Conservation (phyloP, 2,113 vertebrate species). For the Irena cyanogastra region DNA sequence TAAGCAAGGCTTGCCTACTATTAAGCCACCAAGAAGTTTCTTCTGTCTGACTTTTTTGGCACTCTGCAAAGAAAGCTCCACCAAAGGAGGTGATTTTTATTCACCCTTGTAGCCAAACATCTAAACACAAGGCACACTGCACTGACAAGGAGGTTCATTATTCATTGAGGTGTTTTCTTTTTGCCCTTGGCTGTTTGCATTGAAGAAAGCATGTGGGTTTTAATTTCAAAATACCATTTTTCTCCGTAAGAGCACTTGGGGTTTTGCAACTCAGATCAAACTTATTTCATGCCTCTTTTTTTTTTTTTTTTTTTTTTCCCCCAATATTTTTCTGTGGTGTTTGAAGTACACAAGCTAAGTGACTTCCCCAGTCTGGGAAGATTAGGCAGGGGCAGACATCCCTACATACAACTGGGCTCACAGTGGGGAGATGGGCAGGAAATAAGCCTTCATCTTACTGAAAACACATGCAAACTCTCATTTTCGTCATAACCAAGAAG, state of each 20-base stretch:
- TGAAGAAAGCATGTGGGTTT: not conserved
- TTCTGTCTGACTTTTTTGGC: not conserved
- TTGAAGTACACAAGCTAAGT: not conserved
- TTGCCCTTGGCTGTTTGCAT: not conserved
- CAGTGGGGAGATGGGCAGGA: not conserved
- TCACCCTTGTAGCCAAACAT: not conserved
- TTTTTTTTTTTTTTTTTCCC: not conserved
- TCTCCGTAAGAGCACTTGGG: not conserved
- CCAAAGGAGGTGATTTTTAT: not conserved
- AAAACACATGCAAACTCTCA: not conserved
- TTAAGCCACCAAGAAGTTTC: not conserved
- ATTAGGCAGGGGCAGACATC: not conserved
- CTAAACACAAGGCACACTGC: not conserved
- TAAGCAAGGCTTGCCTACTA: not conserved
- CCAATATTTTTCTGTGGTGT: not conserved
- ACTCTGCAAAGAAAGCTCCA: not conserved
- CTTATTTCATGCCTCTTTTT: not conserved
- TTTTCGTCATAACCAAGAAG: not conserved
- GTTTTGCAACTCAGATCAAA: not conserved
- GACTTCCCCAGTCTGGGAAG: not conserved
- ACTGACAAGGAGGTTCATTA: not conserved
- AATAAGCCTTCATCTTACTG: not conserved
- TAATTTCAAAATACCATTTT: not conserved
- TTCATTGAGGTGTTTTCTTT: not conserved
- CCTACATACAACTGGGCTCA: not conserved